phyloP scores from a whole-genome alignment of 2,888 invertebrate species.

The Drosophila acutilabella region DNA sequence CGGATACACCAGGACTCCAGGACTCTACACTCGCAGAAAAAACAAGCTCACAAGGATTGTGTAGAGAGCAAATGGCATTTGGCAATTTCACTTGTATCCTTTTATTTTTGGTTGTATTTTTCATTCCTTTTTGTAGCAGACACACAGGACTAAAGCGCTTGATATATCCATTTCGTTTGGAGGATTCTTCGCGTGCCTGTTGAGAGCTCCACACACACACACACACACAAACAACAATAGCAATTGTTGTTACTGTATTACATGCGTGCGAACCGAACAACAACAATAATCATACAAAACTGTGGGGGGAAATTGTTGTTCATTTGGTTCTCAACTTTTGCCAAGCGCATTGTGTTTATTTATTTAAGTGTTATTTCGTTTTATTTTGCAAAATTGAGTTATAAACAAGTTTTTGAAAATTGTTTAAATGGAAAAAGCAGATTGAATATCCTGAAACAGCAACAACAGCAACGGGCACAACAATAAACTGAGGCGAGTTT shows the following conservation, averaged over 20 bases:
- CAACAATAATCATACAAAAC: slow-evolving; percentile 37
- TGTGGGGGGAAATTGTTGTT: slow-evolving; percentile 58
- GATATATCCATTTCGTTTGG: slow-evolving; percentile 75
- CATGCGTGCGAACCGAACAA: slow-evolving; percentile 66
- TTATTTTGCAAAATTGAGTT: slow-evolving; percentile 74
- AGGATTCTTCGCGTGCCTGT: slow-evolving; percentile 77
- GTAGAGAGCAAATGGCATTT: slow-evolving; percentile 58
- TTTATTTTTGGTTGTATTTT: slow-evolving; percentile 32
- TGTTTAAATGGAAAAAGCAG: slow-evolving; percentile 73
- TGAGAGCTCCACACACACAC: slow-evolving; percentile 56
- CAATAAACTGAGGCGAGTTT: slow-evolving; percentile 6
- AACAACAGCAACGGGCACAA: slow-evolving; percentile 6
- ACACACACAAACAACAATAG: slow-evolving; percentile 40
- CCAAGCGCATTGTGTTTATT: slow-evolving; percentile 58
- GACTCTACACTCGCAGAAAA: slow-evolving; percentile 13
- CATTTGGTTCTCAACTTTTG: slow-evolving; percentile 59
- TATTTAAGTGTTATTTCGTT: slow-evolving; percentile 80
- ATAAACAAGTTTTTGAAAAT: slow-evolving; percentile 78
- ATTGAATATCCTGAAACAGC: slow-evolving; percentile 73
- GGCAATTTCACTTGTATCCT: slow-evolving; percentile 61
- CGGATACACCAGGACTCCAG: background rate
- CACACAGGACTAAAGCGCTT: slow-evolving; percentile 51
- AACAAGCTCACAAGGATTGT: slow-evolving; percentile 2
- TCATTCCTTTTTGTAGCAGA: slow-evolving; percentile 52
- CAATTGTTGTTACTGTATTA: slow-evolving; percentile 53